These are phyloP conservation scores for Lasius platythorax DNA, from an alignment of 2,888 invertebrate species.

Conservation along the genomic window DNA sequence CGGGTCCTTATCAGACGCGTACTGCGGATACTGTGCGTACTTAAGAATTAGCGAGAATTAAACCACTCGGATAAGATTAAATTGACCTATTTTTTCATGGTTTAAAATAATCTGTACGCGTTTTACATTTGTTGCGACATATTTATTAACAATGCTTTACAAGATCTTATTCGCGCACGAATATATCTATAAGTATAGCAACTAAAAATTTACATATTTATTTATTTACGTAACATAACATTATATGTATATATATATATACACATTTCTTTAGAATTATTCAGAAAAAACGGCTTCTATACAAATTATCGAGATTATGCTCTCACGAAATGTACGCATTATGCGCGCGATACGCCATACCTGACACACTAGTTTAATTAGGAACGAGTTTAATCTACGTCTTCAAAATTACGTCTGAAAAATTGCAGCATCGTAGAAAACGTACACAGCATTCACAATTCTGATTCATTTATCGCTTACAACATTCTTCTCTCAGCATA, in stretches of 20 bases:
- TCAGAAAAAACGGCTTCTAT: neutral
- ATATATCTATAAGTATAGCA: slow-evolving; percentile 51
- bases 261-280: slow-evolving; percentile 35
- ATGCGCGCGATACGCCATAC: neutral
- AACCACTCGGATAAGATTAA: neutral
- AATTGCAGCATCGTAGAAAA: slow-evolving; percentile 44
- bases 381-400: slow-evolving; percentile 21
- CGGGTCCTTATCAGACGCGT: slow-evolving; percentile 23
- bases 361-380: neutral
- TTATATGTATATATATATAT: slow-evolving; percentile 63
- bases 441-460: slow-evolving; percentile 28
- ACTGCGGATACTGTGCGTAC: neutral
- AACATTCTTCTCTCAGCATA: slow-evolving; percentile 31
- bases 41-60: slow-evolving; percentile 21
- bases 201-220: slow-evolving; percentile 60
- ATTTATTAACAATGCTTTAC: slow-evolving; percentile 77
- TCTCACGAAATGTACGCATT: neutral
- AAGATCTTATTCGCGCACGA: slow-evolving; percentile 64
- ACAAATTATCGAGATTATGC: neutral
- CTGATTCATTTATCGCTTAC: neutral
- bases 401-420: neutral
- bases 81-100: neutral
- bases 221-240: slow-evolving; percentile 53
- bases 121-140: slow-evolving; percentile 47
- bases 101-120: neutral